Evolutionary conservation across 2,888 invertebrate species (phyloP), one percentile per base, ranked within the genome.

Genomic region (Orthosia cruda): DNA sequence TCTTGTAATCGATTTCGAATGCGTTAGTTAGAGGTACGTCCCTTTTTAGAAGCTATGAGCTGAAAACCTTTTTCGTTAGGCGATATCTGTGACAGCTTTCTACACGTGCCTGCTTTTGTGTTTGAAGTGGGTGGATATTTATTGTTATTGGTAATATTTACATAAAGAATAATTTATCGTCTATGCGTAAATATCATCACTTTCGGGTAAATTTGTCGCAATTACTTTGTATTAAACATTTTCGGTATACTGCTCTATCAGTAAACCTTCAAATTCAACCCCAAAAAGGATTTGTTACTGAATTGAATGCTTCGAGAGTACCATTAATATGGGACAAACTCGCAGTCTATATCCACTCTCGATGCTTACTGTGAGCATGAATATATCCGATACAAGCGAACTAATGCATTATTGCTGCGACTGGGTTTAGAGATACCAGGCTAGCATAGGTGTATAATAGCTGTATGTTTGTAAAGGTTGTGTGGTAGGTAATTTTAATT

Each of bases 351-450:
- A 58, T 52, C 13, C 16, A 45, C 40, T 16, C 66, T 70, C 32
- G 59, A 64, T 59, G 64, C 55, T 74, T 54, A 62, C 15, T 57
- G 63, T 47, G 45, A 57, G 32, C 66, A 20, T 71, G 82, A 67
- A 64, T 79, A 63, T 71, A 61, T 72, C 57, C 50, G 47, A 68
- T 71, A 68, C 61, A 62, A 58, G 40, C 52, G 47, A 40, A 49
- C 64, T 74, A 71, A 74, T 80, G 71, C 61, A 52, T 83, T 80
- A 71, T 58, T 59, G 58, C 71, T 77, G 68, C 65, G 13, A 58
- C 64, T 77, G 83, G 57, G 68, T 77, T 55, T 58, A 7, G 45
- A n/a, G 49, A 71, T 77, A 72, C 58, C 23, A 66, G 32, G 54
- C 4, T 62, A 32, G 16, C 16, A 40, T 23, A 13, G 23, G 32